phyloP scores from a whole-genome alignment of 2,797 vertebrate species.

The Epinephelus awoara region DNA sequence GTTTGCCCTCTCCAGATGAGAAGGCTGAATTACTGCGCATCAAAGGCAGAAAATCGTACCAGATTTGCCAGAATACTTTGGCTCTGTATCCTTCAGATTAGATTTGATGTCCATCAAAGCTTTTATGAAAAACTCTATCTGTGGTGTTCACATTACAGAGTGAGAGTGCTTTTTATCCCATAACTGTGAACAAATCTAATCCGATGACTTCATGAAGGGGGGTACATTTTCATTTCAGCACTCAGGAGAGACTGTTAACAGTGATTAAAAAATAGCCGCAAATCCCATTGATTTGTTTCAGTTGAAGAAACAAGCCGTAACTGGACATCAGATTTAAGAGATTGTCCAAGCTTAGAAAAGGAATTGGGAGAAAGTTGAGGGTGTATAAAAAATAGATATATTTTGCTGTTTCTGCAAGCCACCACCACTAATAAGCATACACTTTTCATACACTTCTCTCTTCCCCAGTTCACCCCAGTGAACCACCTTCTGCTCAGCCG shows the following conservation, averaged over 20 bases:
- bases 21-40: conserved; percentile 72
- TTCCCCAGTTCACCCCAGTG: conserved; percentile 7
- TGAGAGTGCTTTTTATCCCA: conserved; percentile 71
- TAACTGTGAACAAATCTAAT: conserved; percentile 76
- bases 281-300: conserved; percentile 51
- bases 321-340: conserved; percentile 26
- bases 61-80: conserved; percentile 76
- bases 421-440: conserved; percentile 10
- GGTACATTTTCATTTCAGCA: conserved; percentile 75
- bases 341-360: neutral
- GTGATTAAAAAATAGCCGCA: conserved; percentile 62
- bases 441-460: conserved; percentile 31
- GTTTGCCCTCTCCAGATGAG: conserved; percentile 75
- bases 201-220: conserved; percentile 65
- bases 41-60: conserved; percentile 64
- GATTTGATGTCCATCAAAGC: conserved; percentile 82
- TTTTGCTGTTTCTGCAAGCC: conserved; percentile 14
- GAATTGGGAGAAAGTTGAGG: neutral
- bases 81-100: conserved; percentile 76
- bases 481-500: conserved; percentile 36
- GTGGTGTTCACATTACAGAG: conserved; percentile 71
- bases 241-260: conserved; percentile 67
- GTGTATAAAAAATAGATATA: neutral
- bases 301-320: conserved; percentile 34
- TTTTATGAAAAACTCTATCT: conserved; percentile 75